Evolutionary conservation across 2,797 vertebrate genomes (phyloP).

Genomic region (Lutjanus campechanus): DNA sequence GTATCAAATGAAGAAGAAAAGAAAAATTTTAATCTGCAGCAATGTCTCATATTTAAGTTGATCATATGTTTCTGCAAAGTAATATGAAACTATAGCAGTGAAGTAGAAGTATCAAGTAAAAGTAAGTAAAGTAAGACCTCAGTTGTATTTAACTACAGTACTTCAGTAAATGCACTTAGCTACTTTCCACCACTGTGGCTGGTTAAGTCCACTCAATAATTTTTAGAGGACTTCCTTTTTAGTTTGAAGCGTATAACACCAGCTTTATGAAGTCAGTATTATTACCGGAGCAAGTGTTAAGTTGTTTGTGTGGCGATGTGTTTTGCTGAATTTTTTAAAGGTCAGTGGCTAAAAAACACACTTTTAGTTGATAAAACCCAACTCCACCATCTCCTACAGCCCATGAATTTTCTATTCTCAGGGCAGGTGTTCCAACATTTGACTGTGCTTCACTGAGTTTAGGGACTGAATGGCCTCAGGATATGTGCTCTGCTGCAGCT

Average conservation of each 20-base stretch:
- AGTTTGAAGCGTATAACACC: neutral
- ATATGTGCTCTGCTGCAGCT: constrained; percentile 48
- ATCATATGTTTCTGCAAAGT: neutral
- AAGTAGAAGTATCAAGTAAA: neutral
- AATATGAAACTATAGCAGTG: neutral
- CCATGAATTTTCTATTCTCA: constrained; percentile 43
- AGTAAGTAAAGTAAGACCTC: neutral
- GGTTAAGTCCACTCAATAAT: neutral
- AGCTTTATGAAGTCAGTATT: constrained; percentile 9
- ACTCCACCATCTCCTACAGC: constrained; percentile 31
- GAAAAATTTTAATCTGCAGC: neutral
- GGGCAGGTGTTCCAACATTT: constrained; percentile 57
- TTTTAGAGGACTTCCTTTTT: too few species aligned
- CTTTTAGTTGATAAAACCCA: constrained; percentile 35
- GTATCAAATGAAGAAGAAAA: too few species aligned
- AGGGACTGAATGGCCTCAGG: constrained; percentile 59
- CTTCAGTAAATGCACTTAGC: neutral
- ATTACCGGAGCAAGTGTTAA: neutral
- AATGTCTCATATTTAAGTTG: neutral
- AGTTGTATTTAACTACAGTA: too few species aligned
- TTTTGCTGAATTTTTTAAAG: constrained; percentile 40
- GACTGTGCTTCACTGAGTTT: constrained; percentile 52
- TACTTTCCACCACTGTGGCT: neutral
- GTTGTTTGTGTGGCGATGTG: constrained; percentile 9
- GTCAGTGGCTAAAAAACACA: constrained; percentile 24